Evolutionary conservation across 2,888 invertebrate genomes (phyloP).

Genomic region (Trachelus iudaicus): DNA sequence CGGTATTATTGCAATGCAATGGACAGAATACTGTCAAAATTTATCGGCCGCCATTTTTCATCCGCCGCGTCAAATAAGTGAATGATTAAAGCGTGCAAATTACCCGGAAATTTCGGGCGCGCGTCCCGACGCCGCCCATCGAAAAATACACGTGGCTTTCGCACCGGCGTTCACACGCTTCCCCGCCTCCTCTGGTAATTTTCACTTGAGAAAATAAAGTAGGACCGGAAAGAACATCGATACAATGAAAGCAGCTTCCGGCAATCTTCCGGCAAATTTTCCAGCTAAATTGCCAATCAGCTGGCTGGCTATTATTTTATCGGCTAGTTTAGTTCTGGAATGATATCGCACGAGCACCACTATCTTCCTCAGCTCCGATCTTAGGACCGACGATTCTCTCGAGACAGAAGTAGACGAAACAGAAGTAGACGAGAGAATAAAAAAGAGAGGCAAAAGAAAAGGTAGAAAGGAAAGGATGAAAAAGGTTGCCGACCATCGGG

Average conservation of each 20-base stretch:
- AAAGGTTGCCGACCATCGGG: slow-evolving; percentile 17
- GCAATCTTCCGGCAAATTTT: slow-evolving; percentile 53
- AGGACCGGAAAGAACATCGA: slow-evolving; percentile 10
- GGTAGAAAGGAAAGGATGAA: slow-evolving; percentile 10
- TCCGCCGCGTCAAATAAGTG: slow-evolving; percentile 62
- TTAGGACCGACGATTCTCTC: background rate
- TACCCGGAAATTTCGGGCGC: slow-evolving; percentile 51
- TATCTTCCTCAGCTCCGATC: background rate
- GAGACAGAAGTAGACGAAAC: background rate
- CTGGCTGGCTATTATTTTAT: slow-evolving; percentile 61
- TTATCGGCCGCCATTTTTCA: slow-evolving; percentile 66
- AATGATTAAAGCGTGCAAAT: slow-evolving; percentile 64
- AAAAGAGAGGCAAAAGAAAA: background rate
- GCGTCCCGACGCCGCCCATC: background rate
- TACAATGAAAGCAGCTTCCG: slow-evolving; percentile 31
- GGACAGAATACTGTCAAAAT: slow-evolving; percentile 67
- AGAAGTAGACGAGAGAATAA: background rate
- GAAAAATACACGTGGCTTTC: background rate
- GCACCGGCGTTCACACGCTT: background rate
- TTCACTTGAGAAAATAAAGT: background rate
- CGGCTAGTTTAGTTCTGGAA: slow-evolving; percentile 47
- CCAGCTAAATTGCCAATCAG: slow-evolving; percentile 62
- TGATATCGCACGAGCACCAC: background rate
- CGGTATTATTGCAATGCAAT: slow-evolving; percentile 66
- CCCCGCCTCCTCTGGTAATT: background rate